Base-by-base conservation (phyloP, 1,140 invertebrate genomes). In the Leptoteleia sp. region DNA sequence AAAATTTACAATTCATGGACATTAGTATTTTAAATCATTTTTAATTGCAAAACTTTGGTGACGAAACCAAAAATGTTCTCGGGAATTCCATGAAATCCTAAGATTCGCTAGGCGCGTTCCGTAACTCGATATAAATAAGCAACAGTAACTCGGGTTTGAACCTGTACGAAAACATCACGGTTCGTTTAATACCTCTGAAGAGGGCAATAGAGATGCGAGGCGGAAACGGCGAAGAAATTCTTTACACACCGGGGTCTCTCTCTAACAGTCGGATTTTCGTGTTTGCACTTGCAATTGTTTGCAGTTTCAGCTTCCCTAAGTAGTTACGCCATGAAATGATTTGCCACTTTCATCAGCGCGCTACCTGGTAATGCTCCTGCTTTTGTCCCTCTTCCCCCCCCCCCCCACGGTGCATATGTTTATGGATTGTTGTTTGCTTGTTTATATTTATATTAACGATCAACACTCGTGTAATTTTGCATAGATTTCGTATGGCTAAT, bases 121-220 rank as follows among this genome's bases (percentile, higher is more conserved):
- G n/a, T n/a, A n/a, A n/a, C n/a, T n/a, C n/a, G n/a, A n/a, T n/a
- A n/a, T n/a, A n/a, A n/a, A n/a, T n/a, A n/a, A n/a, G n/a, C n/a
- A n/a, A n/a, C n/a, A n/a, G 40, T 33, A 19, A 16, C 54, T 45
- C 7, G 1, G n/a, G 31, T 22, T 22, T 5, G 19, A 22, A 22
- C 2, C 6, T 29, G 7, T 61, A 47, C 42, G 29, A 67, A 50
- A 50, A 52, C 48, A 65, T 65, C 25, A 65, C 61, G 61, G 38
- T 68, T 68, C 64, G 42, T 55, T 68, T 48, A 57, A 68, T 54
- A 29, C 40, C 54, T 38, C 16, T 38, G 65, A 71, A 57, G 52
- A 52, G 38, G 13, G 47, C 8, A 29, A 64, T 31, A 42, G 29
- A 62, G 42, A 61, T 25, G n/a, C 42, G 17, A 31, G 27, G 5